Base-by-base conservation (phyloP, 2,113 vertebrate species). In the Setophaga kirtlandii region DNA sequence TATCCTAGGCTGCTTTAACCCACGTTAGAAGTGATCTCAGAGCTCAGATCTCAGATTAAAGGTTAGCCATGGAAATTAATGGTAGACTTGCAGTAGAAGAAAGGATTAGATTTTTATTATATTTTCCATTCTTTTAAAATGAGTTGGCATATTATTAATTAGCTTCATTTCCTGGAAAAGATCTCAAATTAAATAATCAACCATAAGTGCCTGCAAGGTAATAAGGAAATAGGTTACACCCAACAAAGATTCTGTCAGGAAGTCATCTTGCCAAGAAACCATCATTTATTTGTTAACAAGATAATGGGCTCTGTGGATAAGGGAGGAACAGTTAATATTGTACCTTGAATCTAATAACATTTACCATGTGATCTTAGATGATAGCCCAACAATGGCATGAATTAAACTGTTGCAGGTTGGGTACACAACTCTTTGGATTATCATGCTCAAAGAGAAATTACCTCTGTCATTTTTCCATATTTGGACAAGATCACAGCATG, bases 171-270 rank as follows among this genome's bases (percentile, higher is more conserved):
- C 83, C 80, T 78, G 56, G 47, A 87, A 87, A 82, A 78, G 62
- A 9, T 71, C 62, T 68, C 24, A 12, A 94, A 93, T 91, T 78
- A 79, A 94, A 91, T 91, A 82, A 89, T 58, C 71, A 86, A 80
- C 88, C 30, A 27, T n/a, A 94, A 91, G 47, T 87, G 78, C 35
- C 78, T 89, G 52, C 39, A 91, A 87, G 92, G 85, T 83, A 93
- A 91, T 88, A 88, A 93, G 71, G 62, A 94, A 90, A 85, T 88
- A 46, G 37, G 46, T 90, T 85, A 80, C 90, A 92, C 67, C 79
- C 88, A 93, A 49, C 65, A 76, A 81, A 85, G 75, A 80, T 69
- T 94, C 87, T 93, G 74, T 85, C 88, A 93, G 95, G 74, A 95
- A 83, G 70, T 44, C 58, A 30, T 76, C 90, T 79, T 93, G 94